Evolutionary conservation across 2,888 invertebrate species (phyloP), one percentile per base, ranked within the genome.

Genomic region (Lysandra coridon): DNA sequence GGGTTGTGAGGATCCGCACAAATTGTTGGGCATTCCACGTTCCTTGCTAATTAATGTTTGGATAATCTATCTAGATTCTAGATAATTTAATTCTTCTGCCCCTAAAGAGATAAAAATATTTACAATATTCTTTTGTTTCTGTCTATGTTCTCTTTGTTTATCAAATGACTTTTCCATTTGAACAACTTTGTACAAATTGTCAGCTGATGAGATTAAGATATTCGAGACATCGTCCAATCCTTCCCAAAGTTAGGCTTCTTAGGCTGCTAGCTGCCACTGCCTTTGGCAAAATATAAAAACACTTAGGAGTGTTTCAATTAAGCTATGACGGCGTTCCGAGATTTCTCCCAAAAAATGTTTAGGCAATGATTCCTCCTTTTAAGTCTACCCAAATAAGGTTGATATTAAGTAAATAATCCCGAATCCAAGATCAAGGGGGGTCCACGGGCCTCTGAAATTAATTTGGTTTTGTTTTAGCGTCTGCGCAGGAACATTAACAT

Each of bases 391-490:
- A n/a, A 7, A 62, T 23, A 62, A n/a, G 62, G 62, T 1, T n/a
- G 5, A n/a, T 62, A n/a, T 62, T 62, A 62, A 62, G 62, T 62
- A 23, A 62, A 23, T 62, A 62, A 23, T n/a, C 84, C 75, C 87
- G 87, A 88, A 89, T 89, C 90, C 87, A 86, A 86, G 90, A 85
- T 90, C 92, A 89, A 87, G 92, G 94, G 94, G 94, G 94, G 94
- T 92, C 93, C 91, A 92, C 91, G 91, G 89, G 89, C 88, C 90
- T 92, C 90, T 89, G 89, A 94, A 93, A 94, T 94, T 94, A 94
- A 94, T 94, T 94, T 94, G 83, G 91, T 94, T 94, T 94, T 94
- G 94, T 94, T 94, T 94, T 89, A 89, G 87, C 91, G 93, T 94
- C 92, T 93, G 92, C 90, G 89, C 90, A 88, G 90, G 88, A 84